Evolutionary conservation across 1,140 invertebrate genomes (phyloP), one percentile per base, ranked within the genome.

Genomic region (Drosophila hydei): DNA sequence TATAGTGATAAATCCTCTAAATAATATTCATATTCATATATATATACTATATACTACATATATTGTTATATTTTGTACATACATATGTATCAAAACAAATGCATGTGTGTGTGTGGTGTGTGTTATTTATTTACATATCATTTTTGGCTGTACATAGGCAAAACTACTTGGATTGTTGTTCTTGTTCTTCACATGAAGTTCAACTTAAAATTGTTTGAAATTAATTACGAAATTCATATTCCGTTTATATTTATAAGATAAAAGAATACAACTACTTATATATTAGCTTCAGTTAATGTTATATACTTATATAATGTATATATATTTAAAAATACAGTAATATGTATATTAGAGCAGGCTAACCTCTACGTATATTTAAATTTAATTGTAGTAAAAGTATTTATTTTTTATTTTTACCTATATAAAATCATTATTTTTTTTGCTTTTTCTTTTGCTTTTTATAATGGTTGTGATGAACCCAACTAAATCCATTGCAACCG

Each of bases 41-140:
- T 30, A 33, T 33, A 33, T 33, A 33, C 30, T 11, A 33, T 11
- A 33, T 11, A 3, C 30, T 33, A 33, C 30, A 33, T 12, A 11
- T 11, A 33, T 33, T 33, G 30, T 11, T 33, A 33, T 11, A 33
- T 3, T 40, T 62, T 40, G 8, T 63, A 45, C 65, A 48, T 55
- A 55, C 50, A 70, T 64, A 60, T 67, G 62, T 72, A 67, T 72
- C 18, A 68, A 72, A 67, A 68, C 63, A 72, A 72, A 52, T 60
- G 63, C 55, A 52, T 68, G 48, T 54, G 55, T 52, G 54, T 56
- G 42, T 33, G 30, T 33, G 30, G 27, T 9, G 5, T 30, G 4
- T 33, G 2, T 33, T 9, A 9, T 69, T 67, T 73, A 73, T 68
- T 68, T 61, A 73, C 64, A 68, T 69, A 21, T 68, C 14, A 4